Conservation (phyloP, 1,140 invertebrate genomes). For the Pteromalus puparum region DNA sequence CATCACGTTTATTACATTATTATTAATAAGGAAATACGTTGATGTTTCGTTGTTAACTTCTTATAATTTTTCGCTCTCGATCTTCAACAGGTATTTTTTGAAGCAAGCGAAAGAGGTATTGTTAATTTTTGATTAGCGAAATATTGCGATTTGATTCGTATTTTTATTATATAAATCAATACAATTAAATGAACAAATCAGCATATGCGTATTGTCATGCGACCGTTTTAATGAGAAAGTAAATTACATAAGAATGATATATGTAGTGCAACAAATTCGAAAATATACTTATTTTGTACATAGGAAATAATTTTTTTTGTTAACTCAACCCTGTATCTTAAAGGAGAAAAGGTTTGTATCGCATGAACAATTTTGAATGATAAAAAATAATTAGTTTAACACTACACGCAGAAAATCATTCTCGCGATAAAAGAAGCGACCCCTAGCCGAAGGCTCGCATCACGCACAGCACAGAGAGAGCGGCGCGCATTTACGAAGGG, state of each 20-base stretch:
- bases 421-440: no score
- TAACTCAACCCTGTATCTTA: no score
- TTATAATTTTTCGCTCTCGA: constrained; percentile 40
- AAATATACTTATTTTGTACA: no score
- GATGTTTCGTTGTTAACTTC: constrained; percentile 42
- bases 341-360: no score
- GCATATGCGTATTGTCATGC: background rate
- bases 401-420: no score
- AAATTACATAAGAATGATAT: no score
- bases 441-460: background rate
- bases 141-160: constrained; percentile 42
- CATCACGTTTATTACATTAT: constrained; percentile 43
- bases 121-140: constrained; percentile 38
- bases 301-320: no score
- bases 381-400: no score
- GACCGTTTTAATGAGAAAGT: no score
- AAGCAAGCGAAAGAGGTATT: constrained; percentile 38
- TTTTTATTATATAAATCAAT: constrained; percentile 50
- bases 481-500: background rate
- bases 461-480: background rate
- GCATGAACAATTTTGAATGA: no score
- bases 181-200: constrained; percentile 36
- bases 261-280: no score
- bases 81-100: constrained; percentile 32
- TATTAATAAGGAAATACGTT: constrained; percentile 32